Evolutionary conservation across 2,797 vertebrate species (phyloP).

Genomic region (Xerus rutilus): DNA sequence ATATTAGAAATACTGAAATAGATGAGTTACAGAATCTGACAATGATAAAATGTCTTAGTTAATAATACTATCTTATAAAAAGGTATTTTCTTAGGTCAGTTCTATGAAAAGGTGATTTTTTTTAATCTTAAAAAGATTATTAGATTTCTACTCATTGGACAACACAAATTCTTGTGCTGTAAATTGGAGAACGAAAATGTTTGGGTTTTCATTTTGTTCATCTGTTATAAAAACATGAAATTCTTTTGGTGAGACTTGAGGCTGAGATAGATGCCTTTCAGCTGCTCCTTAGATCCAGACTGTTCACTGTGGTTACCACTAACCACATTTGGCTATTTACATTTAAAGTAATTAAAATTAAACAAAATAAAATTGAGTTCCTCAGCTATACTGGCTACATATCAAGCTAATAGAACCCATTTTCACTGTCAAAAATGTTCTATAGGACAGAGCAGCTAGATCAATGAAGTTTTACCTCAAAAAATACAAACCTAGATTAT

Average conservation of each 20-base stretch:
- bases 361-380: constrained; percentile 7
- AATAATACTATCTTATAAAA: not conserved
- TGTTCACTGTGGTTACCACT: not conserved
- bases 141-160: not conserved
- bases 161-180: not conserved
- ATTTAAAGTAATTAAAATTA: not conserved
- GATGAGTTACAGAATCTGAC: not conserved
- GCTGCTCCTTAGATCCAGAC: not conserved
- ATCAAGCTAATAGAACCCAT: not conserved
- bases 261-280: not conserved
- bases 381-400: not conserved
- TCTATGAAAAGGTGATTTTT: not conserved
- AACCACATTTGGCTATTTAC: not conserved
- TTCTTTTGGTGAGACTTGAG: not conserved
- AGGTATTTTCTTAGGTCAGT: not conserved
- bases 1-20: not conserved
- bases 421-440: not conserved
- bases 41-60: not conserved
- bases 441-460: not conserved
- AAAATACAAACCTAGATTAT: not conserved
- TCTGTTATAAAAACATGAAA: constrained; percentile 9
- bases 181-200: constrained; percentile 24
- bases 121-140: not conserved
- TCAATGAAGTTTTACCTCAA: not conserved
- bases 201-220: constrained; percentile 2